phyloP scores from a whole-genome alignment of 1,140 invertebrate genomes.

The Triops longicaudatus region DNA sequence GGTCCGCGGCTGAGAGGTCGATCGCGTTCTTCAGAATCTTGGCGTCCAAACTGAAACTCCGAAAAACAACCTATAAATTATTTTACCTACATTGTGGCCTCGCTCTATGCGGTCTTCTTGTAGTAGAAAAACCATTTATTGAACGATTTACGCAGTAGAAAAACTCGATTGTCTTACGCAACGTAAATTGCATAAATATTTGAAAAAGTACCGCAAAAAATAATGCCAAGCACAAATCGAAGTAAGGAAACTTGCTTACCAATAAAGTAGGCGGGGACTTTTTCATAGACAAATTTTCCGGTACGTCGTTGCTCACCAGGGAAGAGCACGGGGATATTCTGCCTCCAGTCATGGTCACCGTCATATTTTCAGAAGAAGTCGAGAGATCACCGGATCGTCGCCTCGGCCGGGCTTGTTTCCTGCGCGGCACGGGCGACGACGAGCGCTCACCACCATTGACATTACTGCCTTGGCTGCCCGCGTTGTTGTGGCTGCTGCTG shows the following conservation, averaged over 20 bases:
- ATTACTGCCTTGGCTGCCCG: slow-evolving; percentile 1
- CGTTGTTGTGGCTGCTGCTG: too few species aligned
- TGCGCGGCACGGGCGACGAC: slow-evolving; percentile 23
- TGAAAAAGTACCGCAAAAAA: too few species aligned
- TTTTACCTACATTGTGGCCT: neutral
- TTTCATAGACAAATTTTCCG: slow-evolving; percentile 33
- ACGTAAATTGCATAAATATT: too few species aligned
- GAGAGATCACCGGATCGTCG: slow-evolving; percentile 64
- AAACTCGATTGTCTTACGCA: too few species aligned
- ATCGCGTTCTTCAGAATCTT: neutral
- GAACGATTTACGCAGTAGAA: too few species aligned
- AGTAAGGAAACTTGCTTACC: neutral
- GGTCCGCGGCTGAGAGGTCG: neutral
- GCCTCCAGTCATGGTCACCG: slow-evolving; percentile 49
- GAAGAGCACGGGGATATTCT: slow-evolving; percentile 40
- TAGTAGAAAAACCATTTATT: too few species aligned
- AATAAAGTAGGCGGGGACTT: slow-evolving; percentile 28
- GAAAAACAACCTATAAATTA: neutral
- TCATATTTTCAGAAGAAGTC: slow-evolving; percentile 26
- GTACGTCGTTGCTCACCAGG: slow-evolving; percentile 34
- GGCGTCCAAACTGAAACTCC: neutral
- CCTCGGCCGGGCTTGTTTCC: slow-evolving; percentile 54
- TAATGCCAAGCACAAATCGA: too few species aligned
- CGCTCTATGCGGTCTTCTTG: neutral
- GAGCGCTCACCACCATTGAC: neutral